phyloP scores from a whole-genome alignment of 2,888 invertebrate genomes.

The Piscicola geometra region DNA sequence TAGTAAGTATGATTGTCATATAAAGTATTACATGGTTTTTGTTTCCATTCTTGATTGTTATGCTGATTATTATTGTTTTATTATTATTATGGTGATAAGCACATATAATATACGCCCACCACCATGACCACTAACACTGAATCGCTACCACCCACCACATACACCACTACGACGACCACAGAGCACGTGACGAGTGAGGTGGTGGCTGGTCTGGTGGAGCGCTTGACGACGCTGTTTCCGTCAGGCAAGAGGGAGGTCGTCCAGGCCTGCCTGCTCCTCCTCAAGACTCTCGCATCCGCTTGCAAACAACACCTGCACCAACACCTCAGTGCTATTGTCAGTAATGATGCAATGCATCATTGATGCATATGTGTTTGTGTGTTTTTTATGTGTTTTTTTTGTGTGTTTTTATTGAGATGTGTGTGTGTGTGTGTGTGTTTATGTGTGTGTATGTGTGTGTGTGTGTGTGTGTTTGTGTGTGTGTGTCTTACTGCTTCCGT shows the following conservation, averaged over 20 bases:
- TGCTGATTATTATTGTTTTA: too few species aligned
- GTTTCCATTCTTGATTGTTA: too few species aligned
- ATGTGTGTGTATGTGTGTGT: too few species aligned
- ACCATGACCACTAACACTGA: not conserved
- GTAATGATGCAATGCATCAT: too few species aligned
- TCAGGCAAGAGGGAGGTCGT: not conserved
- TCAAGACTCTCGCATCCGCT: conserved; percentile 19
- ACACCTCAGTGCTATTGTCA: not conserved
- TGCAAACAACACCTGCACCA: not conserved
- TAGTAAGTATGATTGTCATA: too few species aligned
- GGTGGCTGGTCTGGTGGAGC: not conserved
- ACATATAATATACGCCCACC: too few species aligned
- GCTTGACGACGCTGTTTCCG: not conserved
- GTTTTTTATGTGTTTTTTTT: not conserved
- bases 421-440: conserved; percentile 4
- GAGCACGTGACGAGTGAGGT: conserved; percentile 7
- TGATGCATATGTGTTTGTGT: conserved; percentile 1
- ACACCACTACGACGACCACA: not conserved
- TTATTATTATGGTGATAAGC: too few species aligned
- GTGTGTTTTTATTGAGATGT: not conserved
- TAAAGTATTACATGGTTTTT: too few species aligned
- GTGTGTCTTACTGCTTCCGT: too few species aligned
- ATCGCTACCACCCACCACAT: too few species aligned
- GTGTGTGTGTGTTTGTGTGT: too few species aligned
- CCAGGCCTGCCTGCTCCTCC: conserved; percentile 2